Percentiles rank a stretch among this genome's conserved stretches.
These are phyloP conservation scores for Smutsia temminckii DNA, from an alignment of 2,797 vertebrate genomes.

Conservation along the genomic window DNA sequence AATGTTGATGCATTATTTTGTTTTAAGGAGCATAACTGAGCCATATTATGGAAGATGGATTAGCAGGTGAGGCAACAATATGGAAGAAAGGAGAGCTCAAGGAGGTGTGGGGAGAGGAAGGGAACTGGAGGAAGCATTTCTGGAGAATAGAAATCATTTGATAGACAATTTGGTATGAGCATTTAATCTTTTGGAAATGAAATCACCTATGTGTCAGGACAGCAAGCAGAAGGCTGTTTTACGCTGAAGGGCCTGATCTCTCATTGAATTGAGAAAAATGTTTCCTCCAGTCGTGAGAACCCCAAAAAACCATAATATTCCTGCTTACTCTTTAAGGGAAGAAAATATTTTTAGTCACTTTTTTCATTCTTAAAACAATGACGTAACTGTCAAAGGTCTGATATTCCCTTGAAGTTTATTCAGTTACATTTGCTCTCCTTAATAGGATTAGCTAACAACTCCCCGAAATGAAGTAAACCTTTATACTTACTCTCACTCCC, in stretches of 20 bases:
- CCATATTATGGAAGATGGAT: background rate
- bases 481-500: background rate
- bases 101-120: background rate
- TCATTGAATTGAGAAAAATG: background rate
- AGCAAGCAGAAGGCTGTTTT: slow-evolving; percentile 5
- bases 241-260: background rate
- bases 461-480: slow-evolving; percentile 7
- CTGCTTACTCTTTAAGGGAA: background rate
- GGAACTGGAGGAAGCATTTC: background rate
- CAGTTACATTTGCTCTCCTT: background rate
- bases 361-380: slow-evolving; percentile 52
- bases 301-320: background rate
- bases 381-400: background rate
- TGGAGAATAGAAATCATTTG: background rate
- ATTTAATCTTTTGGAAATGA: background rate
- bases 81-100: background rate
- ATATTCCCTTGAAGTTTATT: background rate
- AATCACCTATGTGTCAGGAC: background rate
- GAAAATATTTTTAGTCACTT: background rate
- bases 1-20: background rate
- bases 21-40: slow-evolving; percentile 3
- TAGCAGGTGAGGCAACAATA: background rate
- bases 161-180: background rate
- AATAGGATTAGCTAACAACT: background rate
- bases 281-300: slow-evolving; percentile 9